Evolutionary conservation across 2,113 vertebrate genomes (phyloP).

Genomic region (Alosa alosa): DNA sequence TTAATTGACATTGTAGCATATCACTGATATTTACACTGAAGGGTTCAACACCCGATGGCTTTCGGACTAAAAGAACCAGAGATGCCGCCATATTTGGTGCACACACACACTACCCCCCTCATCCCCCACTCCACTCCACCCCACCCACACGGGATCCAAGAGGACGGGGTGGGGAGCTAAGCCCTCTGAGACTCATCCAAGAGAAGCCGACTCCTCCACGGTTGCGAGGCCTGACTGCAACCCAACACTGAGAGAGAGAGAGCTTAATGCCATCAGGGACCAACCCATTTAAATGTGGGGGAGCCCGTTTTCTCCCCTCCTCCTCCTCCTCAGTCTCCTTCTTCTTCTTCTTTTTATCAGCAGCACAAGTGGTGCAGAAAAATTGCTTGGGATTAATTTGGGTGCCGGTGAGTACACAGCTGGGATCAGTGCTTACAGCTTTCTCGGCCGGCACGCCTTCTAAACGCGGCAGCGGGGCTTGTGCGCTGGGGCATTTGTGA

Average conservation of each 20-base stretch:
- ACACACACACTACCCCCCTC: not conserved
- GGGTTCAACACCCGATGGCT: not conserved
- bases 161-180: not conserved
- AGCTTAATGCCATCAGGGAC: slow-evolving; percentile 68
- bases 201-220: slow-evolving; percentile 1
- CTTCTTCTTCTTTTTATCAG: slow-evolving; percentile 64
- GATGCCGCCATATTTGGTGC: not conserved
- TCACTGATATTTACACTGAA: not conserved
- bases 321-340: not conserved
- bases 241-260: slow-evolving; percentile 56
- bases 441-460: slow-evolving; percentile 53
- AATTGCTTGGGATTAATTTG: slow-evolving; percentile 73
- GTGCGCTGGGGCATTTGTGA: slow-evolving; percentile 37
- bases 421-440: slow-evolving; percentile 66
- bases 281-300: slow-evolving; percentile 66
- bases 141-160: slow-evolving; percentile 14
- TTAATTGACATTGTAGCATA: slow-evolving; percentile 43
- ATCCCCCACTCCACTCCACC: not conserved
- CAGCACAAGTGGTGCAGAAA: slow-evolving; percentile 70
- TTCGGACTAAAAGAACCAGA: not conserved
- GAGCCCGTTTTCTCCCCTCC: not conserved
- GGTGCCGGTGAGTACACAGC: slow-evolving; percentile 63
- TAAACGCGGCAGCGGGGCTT: slow-evolving; percentile 53
- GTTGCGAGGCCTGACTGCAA: slow-evolving; percentile 56
- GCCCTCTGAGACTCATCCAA: slow-evolving; percentile 8